Conservation (phyloP, 2,888 invertebrate genomes). For the Drosophila macrothrix region DNA sequence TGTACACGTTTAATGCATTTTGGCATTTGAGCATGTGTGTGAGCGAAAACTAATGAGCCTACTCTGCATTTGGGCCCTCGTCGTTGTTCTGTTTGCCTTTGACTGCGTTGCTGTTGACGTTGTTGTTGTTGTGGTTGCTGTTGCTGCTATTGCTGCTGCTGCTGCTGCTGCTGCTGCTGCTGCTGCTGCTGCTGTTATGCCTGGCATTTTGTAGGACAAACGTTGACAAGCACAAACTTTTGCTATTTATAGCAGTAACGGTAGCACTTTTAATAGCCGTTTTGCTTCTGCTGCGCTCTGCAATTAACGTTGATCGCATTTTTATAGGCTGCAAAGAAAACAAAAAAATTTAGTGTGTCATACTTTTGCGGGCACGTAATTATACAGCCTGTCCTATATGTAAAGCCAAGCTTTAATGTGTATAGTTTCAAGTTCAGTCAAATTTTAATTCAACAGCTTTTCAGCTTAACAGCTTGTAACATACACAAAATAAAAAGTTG, state of each 20-base stretch:
- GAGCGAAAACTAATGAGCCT: slow-evolving; percentile 68
- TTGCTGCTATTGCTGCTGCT: background rate
- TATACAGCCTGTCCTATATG: slow-evolving; percentile 4
- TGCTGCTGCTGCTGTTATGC: slow-evolving; percentile 34
- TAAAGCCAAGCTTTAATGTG: slow-evolving; percentile 3
- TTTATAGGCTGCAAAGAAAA: slow-evolving; percentile 55
- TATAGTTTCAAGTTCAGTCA: background rate
- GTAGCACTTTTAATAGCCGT: slow-evolving; percentile 60
- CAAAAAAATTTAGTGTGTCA: slow-evolving; percentile 24
- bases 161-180: slow-evolving; percentile 2
- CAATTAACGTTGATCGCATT: slow-evolving; percentile 77
- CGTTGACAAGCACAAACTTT: slow-evolving; percentile 55
- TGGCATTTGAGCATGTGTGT: slow-evolving; percentile 18
- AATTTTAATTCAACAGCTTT: background rate
- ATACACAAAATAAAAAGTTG: background rate
- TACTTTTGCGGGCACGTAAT: slow-evolving; percentile 42
- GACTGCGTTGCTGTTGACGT: slow-evolving; percentile 6
- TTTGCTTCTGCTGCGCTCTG: slow-evolving; percentile 32
- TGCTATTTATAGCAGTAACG: slow-evolving; percentile 57
- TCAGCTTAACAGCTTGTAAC: background rate
- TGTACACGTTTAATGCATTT: slow-evolving; percentile 54
- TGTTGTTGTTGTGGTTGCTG: slow-evolving; percentile 1
- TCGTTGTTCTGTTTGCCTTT: slow-evolving; percentile 17
- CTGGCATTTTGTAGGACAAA: slow-evolving; percentile 39
- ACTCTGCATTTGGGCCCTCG: slow-evolving; percentile 39